Conservation (phyloP, 2,888 invertebrate genomes). For the Scaptomyza parva region DNA sequence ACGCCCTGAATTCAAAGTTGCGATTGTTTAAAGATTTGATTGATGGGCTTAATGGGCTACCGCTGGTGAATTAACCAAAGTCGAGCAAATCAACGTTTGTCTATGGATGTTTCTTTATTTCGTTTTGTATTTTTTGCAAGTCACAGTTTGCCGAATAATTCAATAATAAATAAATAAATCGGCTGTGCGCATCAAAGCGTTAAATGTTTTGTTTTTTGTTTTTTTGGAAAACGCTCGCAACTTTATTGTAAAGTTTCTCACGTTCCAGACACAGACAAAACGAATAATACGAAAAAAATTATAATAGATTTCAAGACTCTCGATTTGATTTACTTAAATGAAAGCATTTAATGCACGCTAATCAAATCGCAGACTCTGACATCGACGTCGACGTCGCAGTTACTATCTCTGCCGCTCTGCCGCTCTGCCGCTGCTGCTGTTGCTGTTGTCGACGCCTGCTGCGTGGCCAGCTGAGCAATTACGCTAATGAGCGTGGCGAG, state of each 20-base stretch:
- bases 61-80: slow-evolving; percentile 34
- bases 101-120: background rate
- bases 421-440: background rate
- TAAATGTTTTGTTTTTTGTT: slow-evolving; percentile 53
- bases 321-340: slow-evolving; percentile 76
- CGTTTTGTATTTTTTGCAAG: slow-evolving; percentile 60
- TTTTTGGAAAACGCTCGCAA: slow-evolving; percentile 38
- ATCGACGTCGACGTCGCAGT: slow-evolving; percentile 8
- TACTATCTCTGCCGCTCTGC: background rate
- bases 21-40: slow-evolving; percentile 68
- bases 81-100: slow-evolving; percentile 23
- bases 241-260: slow-evolving; percentile 71
- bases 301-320: slow-evolving; percentile 53
- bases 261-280: slow-evolving; percentile 58
- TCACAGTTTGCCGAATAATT: slow-evolving; percentile 74
- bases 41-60: slow-evolving; percentile 56
- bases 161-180: slow-evolving; percentile 71
- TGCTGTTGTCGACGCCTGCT: slow-evolving; percentile 37
- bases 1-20: slow-evolving; percentile 51
- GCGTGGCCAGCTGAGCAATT: slow-evolving; percentile 61
- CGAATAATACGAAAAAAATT: slow-evolving; percentile 20
- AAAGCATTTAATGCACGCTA: slow-evolving; percentile 80
- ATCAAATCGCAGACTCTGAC: slow-evolving; percentile 56
- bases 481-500: slow-evolving; percentile 71
- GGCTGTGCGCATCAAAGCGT: slow-evolving; percentile 75